phyloP scores from a whole-genome alignment of 2,113 vertebrate genomes.

The Cnemophilus loriae region DNA sequence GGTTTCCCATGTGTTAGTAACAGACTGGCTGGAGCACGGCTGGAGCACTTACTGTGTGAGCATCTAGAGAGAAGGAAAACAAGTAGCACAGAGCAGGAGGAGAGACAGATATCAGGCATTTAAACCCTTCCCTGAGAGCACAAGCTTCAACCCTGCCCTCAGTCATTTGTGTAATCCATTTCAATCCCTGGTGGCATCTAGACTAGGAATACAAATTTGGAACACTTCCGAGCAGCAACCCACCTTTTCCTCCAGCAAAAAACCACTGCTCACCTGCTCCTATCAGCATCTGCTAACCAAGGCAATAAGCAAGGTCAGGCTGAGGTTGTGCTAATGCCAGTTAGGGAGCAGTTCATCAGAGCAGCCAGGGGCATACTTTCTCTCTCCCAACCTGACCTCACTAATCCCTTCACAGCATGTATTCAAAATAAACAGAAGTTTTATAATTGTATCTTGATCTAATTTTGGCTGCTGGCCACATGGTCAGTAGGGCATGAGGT shows the following conservation, averaged over 20 bases:
- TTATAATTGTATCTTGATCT: not conserved
- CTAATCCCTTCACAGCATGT: not conserved
- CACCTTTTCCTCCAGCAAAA: not conserved
- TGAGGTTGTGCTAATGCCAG: not conserved
- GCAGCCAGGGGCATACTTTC: not conserved
- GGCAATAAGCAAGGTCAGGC: not conserved
- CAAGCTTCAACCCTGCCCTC: not conserved
- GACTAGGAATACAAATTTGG: not conserved
- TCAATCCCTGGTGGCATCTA: not conserved
- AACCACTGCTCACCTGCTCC: not conserved
- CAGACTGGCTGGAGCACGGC: accelerated
- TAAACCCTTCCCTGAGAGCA: not conserved
- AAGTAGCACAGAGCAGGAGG: not conserved
- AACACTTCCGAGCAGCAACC: not conserved
- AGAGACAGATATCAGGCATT: not conserved
- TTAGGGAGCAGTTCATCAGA: not conserved
- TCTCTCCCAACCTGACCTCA: not conserved
- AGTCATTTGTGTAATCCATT: accelerated
- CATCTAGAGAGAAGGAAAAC: not conserved
- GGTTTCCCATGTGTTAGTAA: not conserved
- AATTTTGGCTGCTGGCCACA: not conserved
- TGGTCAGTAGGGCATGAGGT: not conserved
- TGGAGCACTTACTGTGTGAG: not conserved
- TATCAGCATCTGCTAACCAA: not conserved
- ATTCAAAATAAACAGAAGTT: not conserved